A percentile compares a stretch with the other conserved stretches of the same genome.
phyloP scores from a whole-genome alignment of 1,140 invertebrate genomes.

The Varroa destructor region DNA sequence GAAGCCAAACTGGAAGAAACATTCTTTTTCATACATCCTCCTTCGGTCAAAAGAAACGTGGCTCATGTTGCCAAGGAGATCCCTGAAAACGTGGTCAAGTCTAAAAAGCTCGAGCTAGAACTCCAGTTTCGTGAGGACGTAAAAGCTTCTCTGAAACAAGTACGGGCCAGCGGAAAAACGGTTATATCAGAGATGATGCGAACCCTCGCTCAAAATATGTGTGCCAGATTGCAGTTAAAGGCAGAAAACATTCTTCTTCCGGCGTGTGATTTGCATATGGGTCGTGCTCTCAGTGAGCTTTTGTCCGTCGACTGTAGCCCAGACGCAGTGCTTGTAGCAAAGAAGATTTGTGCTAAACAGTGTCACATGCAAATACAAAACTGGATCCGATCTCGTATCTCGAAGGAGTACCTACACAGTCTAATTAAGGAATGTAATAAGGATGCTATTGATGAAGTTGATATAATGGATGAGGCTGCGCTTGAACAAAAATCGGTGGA shows the following conservation, averaged over 20 bases:
- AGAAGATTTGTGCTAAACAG: slow-evolving; percentile 24
- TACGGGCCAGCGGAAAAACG: background rate
- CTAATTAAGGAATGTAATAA: background rate
- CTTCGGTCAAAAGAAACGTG: slow-evolving; percentile 16
- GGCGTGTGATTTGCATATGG: background rate
- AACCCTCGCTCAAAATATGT: background rate
- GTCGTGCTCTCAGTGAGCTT: background rate
- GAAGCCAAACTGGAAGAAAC: slow-evolving; percentile 6
- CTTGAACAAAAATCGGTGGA: background rate
- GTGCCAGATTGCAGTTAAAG: slow-evolving; percentile 10
- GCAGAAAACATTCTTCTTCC: slow-evolving; percentile 9
- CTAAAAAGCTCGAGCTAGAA: background rate
- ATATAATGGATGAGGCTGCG: background rate
- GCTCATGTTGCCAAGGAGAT: background rate
- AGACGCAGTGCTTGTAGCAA: slow-evolving; percentile 2
- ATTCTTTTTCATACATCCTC: slow-evolving; percentile 2
- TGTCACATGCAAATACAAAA: slow-evolving; percentile 11
- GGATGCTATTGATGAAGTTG: background rate
- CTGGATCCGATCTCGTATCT: slow-evolving; percentile 13
- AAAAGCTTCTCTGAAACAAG: background rate
- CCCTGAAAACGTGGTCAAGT: slow-evolving; percentile 8
- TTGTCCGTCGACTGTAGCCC: background rate
- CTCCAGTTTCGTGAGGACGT: slow-evolving; percentile 15
- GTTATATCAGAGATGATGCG: background rate
- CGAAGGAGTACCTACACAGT: slow-evolving; percentile 9